Base-by-base conservation (phyloP, 1,140 invertebrate genomes). In the Ips nitidus region DNA sequence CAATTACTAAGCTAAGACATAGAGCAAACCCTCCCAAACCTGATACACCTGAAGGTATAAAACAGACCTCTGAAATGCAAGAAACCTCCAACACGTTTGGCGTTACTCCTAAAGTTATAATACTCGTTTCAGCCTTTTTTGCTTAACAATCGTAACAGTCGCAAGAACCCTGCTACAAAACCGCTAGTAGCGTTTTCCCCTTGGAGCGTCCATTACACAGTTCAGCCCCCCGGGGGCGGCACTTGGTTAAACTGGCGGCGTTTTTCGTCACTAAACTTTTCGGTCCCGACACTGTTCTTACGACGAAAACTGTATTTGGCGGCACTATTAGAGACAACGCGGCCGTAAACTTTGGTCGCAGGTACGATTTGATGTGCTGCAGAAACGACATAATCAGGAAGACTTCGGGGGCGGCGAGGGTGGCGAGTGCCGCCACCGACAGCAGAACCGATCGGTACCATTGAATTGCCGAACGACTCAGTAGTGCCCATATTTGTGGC, bases 111-210 rank as follows among this genome's bases (percentile, higher is more conserved):
- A 56, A 56, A 22, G 6, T 50, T 62, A 68, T 68, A 68, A 68
- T 68, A 68, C 66, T 68, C 66, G 57, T 68, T 68, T 71, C 70
- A 65, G 63, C 55, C 62, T 71, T 61, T 64, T 66, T 59, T 66
- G 52, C 63, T 52, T 64, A 58, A 64, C 55, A 71, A 70, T 36
- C 47, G 45, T 43, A 62, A 70, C 41, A 57, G 57, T 50, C 69
- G 52, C 62, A 71, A 63, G 67, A 63, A 55, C 62, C 66, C 74
- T 71, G 73, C 74, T 76, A 74, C 70, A 69, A 73, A 75, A 74
- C 72, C 64, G 72, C 73, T 64, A 76, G 74, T 75, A 77, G 75
- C 74, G 73, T 74, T 71, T 73, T 71, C 70, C 65, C 70, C 57
- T 64, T 73, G 58, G 56, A 52, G 7, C 41, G n/a, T 58, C n/a